A percentile compares a stretch with the other conserved stretches of the same genome.
phyloP scores from a whole-genome alignment of 2,888 invertebrate species.

The Dynastes maya region DNA sequence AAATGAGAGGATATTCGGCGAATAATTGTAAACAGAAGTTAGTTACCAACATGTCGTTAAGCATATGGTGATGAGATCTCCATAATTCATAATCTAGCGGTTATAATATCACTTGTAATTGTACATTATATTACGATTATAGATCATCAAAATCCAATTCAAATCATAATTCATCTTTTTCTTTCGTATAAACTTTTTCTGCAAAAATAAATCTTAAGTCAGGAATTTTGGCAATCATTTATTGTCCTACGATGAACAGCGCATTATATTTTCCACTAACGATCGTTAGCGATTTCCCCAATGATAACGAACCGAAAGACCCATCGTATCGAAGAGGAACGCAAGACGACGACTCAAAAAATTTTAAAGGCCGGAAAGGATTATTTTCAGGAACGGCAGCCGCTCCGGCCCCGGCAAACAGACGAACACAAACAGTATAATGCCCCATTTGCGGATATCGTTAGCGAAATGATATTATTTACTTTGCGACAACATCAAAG shows the following conservation, averaged over 20 bases:
- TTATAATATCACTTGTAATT: too few relatives aligned
- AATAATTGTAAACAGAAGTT: too few relatives aligned
- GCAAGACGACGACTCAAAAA: not conserved
- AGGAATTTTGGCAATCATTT: not conserved
- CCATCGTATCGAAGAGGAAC: not conserved
- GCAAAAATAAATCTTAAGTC: not conserved
- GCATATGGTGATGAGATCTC: too few relatives aligned
- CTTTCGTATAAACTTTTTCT: too few relatives aligned
- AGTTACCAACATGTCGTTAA: too few relatives aligned
- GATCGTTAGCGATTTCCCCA: not conserved
- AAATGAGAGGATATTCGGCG: too few relatives aligned
- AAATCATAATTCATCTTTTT: too few relatives aligned
- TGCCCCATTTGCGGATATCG: slow-evolving; percentile 64
- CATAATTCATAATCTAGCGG: too few relatives aligned
- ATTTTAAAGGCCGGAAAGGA: slow-evolving; percentile 22
- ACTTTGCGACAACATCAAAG: slow-evolving; percentile 55
- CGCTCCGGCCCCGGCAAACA: slow-evolving; percentile 38
- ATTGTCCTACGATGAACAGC: not conserved
- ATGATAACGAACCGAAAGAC: too few relatives aligned
- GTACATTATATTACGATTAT: too few relatives aligned
- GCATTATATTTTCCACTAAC: not conserved
- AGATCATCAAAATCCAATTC: too few relatives aligned
- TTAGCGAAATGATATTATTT: slow-evolving; percentile 64
- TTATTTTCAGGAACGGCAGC: slow-evolving; percentile 37
- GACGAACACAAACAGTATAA: slow-evolving; percentile 62